Base-by-base conservation (phyloP, 2,113 vertebrate species). In the Tympanuchus pallidicinctus region DNA sequence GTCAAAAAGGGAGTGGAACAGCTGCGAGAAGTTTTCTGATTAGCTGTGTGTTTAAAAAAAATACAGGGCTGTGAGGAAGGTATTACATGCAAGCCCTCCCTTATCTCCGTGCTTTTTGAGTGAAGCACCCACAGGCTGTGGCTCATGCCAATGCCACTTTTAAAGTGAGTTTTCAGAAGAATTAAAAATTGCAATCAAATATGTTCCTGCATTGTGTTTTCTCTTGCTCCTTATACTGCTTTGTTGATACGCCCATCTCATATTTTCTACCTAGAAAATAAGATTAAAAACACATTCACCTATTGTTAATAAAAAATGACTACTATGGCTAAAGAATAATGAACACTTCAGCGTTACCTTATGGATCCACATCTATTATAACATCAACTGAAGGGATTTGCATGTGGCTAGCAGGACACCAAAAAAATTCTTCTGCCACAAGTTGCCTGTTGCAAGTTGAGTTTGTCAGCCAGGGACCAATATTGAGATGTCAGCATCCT, bases 151-250 rank as follows among this genome's bases (percentile, higher is more conserved):
- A 96, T 97, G 97, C 88, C 92, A 94, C 81, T 98, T 98, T 61
- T 97, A 97, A 94, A 98, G 98, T 63, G 97, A 98, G 34, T 96
- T 97, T 5, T 96, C 92, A 5, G 97, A 97, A 24, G 96, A 98
- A 95, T 97, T 97, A 94, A 98, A 98, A 64, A 98, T 94, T 81
- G 97, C 69, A 0, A 97, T 98, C 34, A 42, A 98, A 97, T 79
- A 98, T 67, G 34, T 98, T 98, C 48, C 98, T 98, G 71, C 97
- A 97, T 27, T 96, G 65, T 0, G 94, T 98, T 92, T 98, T 96
- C 83, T 98, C 98, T 96, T 98, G 97, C 90, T 98, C 97, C 12
- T 95, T 91, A 81, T 97, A 98, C 69, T 97, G 96, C 64, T 98
- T 97, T 75, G 97, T 95, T n/a, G 97, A 94, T 57, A 98, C 76